phyloP scores from a whole-genome alignment of 2,888 invertebrate species.

The Blomia tropicalis region DNA sequence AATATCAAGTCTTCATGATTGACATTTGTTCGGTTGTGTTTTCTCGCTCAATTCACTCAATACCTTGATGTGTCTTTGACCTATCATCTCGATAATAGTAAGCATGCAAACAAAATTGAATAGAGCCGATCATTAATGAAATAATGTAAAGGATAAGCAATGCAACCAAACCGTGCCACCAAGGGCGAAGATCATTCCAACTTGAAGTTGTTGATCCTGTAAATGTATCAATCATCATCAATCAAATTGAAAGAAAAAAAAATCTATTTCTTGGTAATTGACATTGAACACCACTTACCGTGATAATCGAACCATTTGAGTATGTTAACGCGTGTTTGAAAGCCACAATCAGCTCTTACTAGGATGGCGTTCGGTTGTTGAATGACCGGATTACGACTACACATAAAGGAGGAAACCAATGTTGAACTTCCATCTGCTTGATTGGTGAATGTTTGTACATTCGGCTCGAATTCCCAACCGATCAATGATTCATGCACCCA shows the following conservation, averaged over 20 bases:
- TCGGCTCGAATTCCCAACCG: slow-evolving; percentile 30
- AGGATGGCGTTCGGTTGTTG: slow-evolving; percentile 59
- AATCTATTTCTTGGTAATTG: too few species aligned
- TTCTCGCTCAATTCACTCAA: too few species aligned
- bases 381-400: slow-evolving; percentile 48
- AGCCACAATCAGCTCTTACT: slow-evolving; percentile 32
- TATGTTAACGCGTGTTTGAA: slow-evolving; percentile 24
- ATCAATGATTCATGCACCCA: slow-evolving; percentile 53
- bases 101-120: neutral
- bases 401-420: slow-evolving; percentile 43
- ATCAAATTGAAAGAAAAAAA: neutral
- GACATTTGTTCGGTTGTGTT: too few species aligned
- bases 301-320: slow-evolving; percentile 25
- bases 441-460: slow-evolving; percentile 5
- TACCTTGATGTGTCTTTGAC: too few species aligned
- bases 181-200: neutral
- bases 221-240: neutral
- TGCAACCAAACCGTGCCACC: slow-evolving; percentile 3
- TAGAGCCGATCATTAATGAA: slow-evolving; percentile 2
- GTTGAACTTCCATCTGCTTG: neutral
- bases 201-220: neutral
- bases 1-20: too few species aligned
- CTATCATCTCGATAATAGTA: slow-evolving; percentile 2
- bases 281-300: slow-evolving; percentile 6
- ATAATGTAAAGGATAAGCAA: neutral